Conservation (phyloP, 2,797 vertebrate species). For the Tokudaia muenninki region DNA sequence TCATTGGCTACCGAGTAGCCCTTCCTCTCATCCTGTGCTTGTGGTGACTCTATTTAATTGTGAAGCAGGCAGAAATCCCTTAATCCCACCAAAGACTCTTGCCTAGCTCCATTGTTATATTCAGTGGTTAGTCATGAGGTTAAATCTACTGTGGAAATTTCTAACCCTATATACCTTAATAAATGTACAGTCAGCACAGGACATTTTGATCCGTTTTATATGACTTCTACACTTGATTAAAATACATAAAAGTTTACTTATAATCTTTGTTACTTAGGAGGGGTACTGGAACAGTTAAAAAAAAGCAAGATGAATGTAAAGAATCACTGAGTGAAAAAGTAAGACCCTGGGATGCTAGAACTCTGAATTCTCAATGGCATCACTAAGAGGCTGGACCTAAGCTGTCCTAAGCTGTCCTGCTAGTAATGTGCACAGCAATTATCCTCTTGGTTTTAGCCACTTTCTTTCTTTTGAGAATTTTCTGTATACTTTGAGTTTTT, state of each 20-base stretch:
- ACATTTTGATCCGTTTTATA: neutral
- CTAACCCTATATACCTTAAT: neutral
- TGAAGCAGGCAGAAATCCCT: neutral
- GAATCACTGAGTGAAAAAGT: neutral
- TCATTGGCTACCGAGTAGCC: conserved; percentile 9
- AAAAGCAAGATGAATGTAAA: neutral
- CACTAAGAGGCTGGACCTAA: neutral
- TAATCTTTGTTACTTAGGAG: neutral
- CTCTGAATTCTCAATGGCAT: neutral
- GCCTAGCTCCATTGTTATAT: neutral
- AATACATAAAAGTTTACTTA: neutral
- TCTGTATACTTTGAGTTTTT: neutral
- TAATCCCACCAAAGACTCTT: neutral
- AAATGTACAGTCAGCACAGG: neutral
- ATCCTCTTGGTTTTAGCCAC: neutral
- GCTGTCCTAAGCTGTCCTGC: neutral
- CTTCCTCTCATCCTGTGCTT: neutral
- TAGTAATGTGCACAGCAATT: neutral
- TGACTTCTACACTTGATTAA: neutral
- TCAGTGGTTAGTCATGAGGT: neutral
- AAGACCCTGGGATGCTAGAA: neutral
- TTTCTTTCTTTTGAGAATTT: neutral
- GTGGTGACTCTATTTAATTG: neutral
- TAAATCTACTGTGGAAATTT: neutral
- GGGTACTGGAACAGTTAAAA: too few relatives aligned